Evolutionary conservation across 2,113 vertebrate genomes (phyloP).

Genomic region (Melanocharis versteri): DNA sequence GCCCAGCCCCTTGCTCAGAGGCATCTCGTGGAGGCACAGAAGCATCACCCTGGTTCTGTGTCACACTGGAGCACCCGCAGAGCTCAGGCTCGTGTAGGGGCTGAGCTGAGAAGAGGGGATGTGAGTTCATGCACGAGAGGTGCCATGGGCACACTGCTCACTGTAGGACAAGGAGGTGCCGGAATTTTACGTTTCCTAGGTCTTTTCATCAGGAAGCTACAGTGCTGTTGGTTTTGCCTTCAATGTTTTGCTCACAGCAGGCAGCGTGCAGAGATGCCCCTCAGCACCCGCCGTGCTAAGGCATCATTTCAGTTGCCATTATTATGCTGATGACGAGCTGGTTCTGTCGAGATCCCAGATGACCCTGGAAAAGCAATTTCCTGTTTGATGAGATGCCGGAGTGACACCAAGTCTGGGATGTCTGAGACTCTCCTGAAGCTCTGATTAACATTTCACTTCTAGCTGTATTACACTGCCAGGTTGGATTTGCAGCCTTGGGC

Average conservation of each 20-base stretch:
- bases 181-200: neutral
- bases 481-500: neutral
- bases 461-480: neutral
- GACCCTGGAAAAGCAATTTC: slow-evolving; percentile 63
- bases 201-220: neutral
- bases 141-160: rapidly evolving
- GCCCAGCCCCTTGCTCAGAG: neutral
- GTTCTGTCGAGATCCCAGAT: neutral
- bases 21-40: neutral
- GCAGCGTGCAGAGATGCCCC: neutral
- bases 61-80: neutral
- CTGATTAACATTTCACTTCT: slow-evolving; percentile 10
- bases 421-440: neutral
- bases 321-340: neutral
- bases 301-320: neutral
- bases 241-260: neutral
- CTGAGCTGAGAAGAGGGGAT: neutral
- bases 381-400: slow-evolving; percentile 49
- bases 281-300: neutral
- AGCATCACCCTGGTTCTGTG: neutral
- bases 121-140: rapidly evolving
- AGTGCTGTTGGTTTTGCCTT: neutral
- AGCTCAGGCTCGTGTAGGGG: rapidly evolving
- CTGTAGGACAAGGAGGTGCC: rapidly evolving
- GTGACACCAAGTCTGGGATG: slow-evolving; percentile 36